phyloP scores from a whole-genome alignment of 2,888 invertebrate species.

The Labia minor region DNA sequence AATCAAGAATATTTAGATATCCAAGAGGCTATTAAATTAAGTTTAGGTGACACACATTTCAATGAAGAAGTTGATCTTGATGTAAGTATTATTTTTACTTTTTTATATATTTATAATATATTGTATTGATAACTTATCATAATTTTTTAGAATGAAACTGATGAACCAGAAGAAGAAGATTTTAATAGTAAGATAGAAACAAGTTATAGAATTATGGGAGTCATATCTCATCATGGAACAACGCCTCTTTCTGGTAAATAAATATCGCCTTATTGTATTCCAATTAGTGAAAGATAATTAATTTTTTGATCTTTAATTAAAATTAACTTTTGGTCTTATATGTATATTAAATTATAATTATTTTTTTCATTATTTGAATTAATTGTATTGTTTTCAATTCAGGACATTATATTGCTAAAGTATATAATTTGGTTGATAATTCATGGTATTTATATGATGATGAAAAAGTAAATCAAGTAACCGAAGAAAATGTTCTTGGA shows the following conservation, averaged over 20 bases:
- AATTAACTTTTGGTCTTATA: background rate
- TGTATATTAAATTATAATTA: background rate
- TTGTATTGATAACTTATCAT: background rate
- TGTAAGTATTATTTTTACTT: background rate
- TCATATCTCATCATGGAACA: conserved; percentile 18
- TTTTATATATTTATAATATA: background rate
- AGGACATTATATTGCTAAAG: conserved; percentile 22
- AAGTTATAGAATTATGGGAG: conserved; percentile 18
- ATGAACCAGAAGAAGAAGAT: background rate
- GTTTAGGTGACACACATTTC: background rate
- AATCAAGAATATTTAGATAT: background rate
- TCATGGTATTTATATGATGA: conserved; percentile 22
- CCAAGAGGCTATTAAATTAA: background rate
- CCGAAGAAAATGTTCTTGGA: conserved; percentile 2
- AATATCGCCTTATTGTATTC: background rate
- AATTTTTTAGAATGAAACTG: background rate
- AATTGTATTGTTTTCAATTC: background rate
- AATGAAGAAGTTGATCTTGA: background rate
- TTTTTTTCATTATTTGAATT: background rate
- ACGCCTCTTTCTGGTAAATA: conserved; percentile 19
- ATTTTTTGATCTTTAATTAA: background rate
- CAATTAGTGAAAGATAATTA: background rate
- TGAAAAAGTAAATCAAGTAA: background rate
- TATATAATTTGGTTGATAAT: conserved; percentile 18
- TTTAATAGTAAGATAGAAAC: background rate